Percentiles rank a stretch among this genome's conserved stretches.
Evolutionary conservation across 2,797 vertebrate genomes (phyloP).

Genomic region (Glyptemys insculpta): DNA sequence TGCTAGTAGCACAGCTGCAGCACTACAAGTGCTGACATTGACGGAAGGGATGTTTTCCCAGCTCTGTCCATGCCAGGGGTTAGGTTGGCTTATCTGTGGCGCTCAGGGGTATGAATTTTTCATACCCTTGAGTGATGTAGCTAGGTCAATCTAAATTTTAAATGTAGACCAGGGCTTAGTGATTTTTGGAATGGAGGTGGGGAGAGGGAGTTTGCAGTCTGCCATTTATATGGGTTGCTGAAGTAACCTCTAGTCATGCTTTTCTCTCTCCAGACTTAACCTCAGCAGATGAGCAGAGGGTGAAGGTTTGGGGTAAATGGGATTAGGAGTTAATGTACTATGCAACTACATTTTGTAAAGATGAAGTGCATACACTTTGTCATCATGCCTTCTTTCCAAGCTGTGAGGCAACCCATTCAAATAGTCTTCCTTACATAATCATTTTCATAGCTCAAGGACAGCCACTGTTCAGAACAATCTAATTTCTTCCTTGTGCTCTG

Average conservation of each 20-base stretch:
- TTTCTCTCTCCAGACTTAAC: not conserved
- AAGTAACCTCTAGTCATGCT: not conserved
- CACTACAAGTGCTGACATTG: not conserved
- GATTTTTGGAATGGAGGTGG: not conserved
- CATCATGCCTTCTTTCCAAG: not conserved
- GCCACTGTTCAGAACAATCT: not conserved
- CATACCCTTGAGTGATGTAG: no score
- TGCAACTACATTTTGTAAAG: not conserved
- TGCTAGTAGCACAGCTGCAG: not conserved
- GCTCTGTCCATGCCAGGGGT: not conserved
- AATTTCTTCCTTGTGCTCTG: not conserved
- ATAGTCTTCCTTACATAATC: not conserved
- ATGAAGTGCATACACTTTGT: not conserved
- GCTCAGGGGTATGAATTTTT: no score
- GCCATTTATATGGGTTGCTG: not conserved
- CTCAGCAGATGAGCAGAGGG: not conserved
- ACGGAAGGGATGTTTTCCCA: not conserved
- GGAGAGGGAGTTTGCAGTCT: not conserved
- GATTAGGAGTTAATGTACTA: not conserved
- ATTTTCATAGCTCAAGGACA: not conserved
- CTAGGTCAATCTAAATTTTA: not conserved
- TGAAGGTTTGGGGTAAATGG: not conserved
- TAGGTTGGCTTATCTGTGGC: not conserved
- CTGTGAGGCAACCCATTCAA: rapidly evolving
- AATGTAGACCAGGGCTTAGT: not conserved